Evolutionary conservation across 2,797 vertebrate species (phyloP).

Genomic region (Sebastes vulpes): DNA sequence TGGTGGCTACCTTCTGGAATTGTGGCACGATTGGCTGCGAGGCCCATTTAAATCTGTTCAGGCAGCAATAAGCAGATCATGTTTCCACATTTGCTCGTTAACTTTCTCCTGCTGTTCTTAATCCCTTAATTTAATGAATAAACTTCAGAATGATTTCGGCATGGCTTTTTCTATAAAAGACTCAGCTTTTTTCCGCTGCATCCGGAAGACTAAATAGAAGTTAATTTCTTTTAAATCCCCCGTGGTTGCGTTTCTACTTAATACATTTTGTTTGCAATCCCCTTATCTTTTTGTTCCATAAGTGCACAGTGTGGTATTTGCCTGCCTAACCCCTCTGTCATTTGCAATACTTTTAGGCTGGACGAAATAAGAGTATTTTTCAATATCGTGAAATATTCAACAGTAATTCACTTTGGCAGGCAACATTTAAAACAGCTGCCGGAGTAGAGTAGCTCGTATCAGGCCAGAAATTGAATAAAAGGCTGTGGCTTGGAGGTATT

Average conservation of each 20-base stretch:
- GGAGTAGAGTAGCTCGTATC: constrained; percentile 31
- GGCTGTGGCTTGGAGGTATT: constrained; percentile 52
- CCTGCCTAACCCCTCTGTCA: neutral
- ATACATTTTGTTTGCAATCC: constrained; percentile 29
- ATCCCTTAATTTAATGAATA: constrained; percentile 38
- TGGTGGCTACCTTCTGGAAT: constrained; percentile 22
- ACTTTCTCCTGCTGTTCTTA: constrained; percentile 32
- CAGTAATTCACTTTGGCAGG: constrained; percentile 55
- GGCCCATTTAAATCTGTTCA: constrained; percentile 39
- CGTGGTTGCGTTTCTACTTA: neutral
- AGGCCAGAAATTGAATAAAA: constrained; percentile 60
- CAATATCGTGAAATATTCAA: constrained; percentile 28
- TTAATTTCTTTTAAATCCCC: constrained; percentile 28
- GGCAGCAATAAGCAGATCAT: constrained; percentile 39
- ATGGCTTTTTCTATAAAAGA: neutral
- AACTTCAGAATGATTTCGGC: constrained; percentile 13
- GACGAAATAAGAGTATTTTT: constrained; percentile 28
- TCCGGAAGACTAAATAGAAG: neutral
- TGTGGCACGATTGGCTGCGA: constrained; percentile 15
- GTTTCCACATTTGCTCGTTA: constrained; percentile 47
- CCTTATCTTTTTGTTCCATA: constrained; percentile 25
- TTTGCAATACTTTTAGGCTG: neutral
- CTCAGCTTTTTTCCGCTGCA: neutral
- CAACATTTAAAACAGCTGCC: constrained; percentile 58
- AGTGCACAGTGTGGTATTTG: neutral